Evolutionary conservation across 2,888 invertebrate species (phyloP).

Genomic region (Eulithis prunata): DNA sequence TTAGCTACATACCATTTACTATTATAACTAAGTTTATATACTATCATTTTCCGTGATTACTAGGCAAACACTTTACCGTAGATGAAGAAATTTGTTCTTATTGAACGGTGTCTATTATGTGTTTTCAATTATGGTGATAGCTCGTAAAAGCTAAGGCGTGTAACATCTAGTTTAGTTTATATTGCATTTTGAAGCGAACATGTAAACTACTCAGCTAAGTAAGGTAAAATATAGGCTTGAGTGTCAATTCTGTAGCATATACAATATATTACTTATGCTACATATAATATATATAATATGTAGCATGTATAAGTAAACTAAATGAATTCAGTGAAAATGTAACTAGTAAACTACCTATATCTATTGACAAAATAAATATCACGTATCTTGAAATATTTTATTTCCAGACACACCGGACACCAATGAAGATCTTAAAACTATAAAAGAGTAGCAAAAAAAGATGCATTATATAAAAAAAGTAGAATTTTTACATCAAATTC

Average conservation of each 20-base stretch:
- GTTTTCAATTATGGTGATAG: constrained; percentile 54
- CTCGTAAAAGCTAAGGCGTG: constrained; percentile 31
- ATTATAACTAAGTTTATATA: constrained; percentile 29
- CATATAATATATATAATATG: no score
- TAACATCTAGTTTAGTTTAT: constrained; percentile 26
- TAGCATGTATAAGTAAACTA: no score
- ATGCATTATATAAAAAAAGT: no score
- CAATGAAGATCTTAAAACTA: not conserved
- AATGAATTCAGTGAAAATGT: no score
- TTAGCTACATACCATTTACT: constrained; percentile 18
- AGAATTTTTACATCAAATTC: not conserved
- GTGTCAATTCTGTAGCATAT: not conserved
- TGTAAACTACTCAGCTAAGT: constrained; percentile 3
- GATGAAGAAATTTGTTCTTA: constrained; percentile 76
- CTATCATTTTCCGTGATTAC: constrained; percentile 75
- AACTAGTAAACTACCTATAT: no score
- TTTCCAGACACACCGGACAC: not conserved
- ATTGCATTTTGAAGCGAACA: constrained; percentile 7
- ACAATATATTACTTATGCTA: no score
- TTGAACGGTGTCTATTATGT: constrained; percentile 53
- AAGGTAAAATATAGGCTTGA: not conserved
- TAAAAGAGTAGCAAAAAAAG: not conserved
- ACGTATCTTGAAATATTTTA: not conserved
- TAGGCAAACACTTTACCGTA: constrained; percentile 60
- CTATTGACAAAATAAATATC: no score